Evolutionary conservation across 2,113 vertebrate species (phyloP).

Genomic region (Tychaedon coryphoeus): DNA sequence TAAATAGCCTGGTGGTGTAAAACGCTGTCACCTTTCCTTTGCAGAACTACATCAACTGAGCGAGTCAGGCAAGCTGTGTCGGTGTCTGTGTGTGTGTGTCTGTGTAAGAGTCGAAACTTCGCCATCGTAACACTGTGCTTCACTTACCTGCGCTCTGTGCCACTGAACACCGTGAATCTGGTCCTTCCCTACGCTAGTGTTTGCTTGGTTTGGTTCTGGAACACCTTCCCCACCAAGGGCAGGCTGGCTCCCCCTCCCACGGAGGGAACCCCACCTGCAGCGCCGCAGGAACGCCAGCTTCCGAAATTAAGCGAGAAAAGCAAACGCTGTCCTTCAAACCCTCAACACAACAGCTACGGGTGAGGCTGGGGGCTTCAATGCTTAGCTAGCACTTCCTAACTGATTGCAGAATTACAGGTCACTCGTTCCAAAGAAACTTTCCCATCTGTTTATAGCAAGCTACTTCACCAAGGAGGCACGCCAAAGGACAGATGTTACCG

Average conservation of each 20-base stretch:
- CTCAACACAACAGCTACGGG: background rate
- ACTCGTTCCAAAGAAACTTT: conserved; percentile 22
- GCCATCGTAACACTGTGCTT: conserved; percentile 80
- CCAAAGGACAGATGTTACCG: conserved; percentile 57
- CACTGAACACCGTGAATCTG: conserved; percentile 72
- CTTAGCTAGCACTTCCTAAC: conserved; percentile 40
- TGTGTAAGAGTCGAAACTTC: conserved; percentile 60
- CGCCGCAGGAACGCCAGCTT: background rate
- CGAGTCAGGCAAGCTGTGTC: conserved; percentile 68
- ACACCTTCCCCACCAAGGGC: conserved; percentile 14
- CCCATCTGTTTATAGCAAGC: conserved; percentile 37
- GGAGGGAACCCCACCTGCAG: conserved; percentile 10
- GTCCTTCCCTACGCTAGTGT: conserved; percentile 74
- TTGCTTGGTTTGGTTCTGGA: background rate
- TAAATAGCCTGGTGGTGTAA: conserved; percentile 61
- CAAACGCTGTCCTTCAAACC: background rate
- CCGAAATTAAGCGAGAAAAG: background rate
- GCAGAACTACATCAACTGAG: conserved; percentile 70
- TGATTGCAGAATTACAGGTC: conserved; percentile 50
- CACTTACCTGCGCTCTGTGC: conserved; percentile 75
- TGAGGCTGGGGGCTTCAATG: background rate
- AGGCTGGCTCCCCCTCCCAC: too few relatives aligned
- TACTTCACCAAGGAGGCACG: conserved; percentile 65
- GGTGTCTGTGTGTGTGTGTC: conserved; percentile 34
- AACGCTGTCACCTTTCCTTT: conserved; percentile 55